Conservation (phyloP, 2,797 vertebrate genomes). For the Myripristis jacobus region DNA sequence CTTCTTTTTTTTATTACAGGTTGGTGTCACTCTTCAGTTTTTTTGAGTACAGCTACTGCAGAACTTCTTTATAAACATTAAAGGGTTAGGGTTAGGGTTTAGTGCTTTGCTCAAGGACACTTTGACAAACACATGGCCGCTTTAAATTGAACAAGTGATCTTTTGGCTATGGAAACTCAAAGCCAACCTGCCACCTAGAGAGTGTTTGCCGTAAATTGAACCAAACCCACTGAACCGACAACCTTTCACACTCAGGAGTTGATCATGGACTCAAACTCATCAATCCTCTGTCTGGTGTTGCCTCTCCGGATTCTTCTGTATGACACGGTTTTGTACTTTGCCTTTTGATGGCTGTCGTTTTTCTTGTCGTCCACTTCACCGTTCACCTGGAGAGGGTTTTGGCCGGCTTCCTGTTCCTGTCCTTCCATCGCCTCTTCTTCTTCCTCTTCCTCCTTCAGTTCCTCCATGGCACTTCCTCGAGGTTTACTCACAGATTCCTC, state of each 20-base stretch:
- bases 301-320: constrained; percentile 93
- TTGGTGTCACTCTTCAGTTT: too few relatives aligned
- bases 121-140: too few relatives aligned
- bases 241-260: constrained; percentile 52
- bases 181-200: not conserved
- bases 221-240: not conserved
- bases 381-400: constrained; percentile 61
- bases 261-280: constrained; percentile 95
- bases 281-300: constrained; percentile 93
- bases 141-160: not conserved
- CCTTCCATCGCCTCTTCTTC: constrained; percentile 49
- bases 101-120: too few relatives aligned
- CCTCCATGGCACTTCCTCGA: constrained; percentile 54
- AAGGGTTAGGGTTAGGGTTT: too few relatives aligned
- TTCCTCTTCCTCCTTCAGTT: constrained; percentile 64
- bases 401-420: constrained; percentile 23
- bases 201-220: not conserved
- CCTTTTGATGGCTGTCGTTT: constrained; percentile 73
- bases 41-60: too few relatives aligned
- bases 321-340: constrained; percentile 92
- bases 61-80: too few relatives aligned
- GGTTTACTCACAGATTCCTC: not conserved
- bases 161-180: not conserved
- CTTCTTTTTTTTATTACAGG: too few relatives aligned
- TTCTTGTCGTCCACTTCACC: constrained; percentile 69